Evolutionary conservation across 2,797 vertebrate species (phyloP), one percentile per base, ranked within the genome.

Genomic region (Phaenicophaeus curvirostris): DNA sequence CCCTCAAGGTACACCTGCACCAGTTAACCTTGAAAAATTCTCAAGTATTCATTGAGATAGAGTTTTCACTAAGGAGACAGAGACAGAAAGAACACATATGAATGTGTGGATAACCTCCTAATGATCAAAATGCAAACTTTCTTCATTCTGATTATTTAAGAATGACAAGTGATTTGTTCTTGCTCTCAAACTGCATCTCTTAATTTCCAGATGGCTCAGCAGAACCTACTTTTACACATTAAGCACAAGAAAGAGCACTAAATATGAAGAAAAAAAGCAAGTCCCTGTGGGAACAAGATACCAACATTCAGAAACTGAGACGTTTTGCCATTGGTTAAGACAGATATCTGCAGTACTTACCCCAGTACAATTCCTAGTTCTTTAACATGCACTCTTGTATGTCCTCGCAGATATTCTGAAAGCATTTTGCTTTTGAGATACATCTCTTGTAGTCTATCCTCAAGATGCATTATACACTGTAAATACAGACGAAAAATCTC

Each of bases 391-490:
- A 99, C 98, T 94, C 98, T 97, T 15, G 97, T 98, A 75, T 99
- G 98, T 89, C 98, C 98, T 87, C 98, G 98, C 72, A 99, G 97
- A 93, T 99, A 99, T 72, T 99, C 98, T 15, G 98, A 98, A 51
- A 99, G 97, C 98, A 98, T 98, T 96, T 98, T 98, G 95, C 98
- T 99, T 93, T 99, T 98, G 78, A 98, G 98, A 96, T 98, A 99
- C 97, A 99, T 97, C 96, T 99, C 98, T 82, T 99, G 98, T 35
- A 99, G 97, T 50, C 98, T 98, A 54, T 99, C 98, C 93, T 99
- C 98, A 65, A 99, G 98, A 94, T 99, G 98, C 98, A 98, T 99
- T 96, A 99, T 74, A 85, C 98, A 99, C 98, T 99, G 97, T 14
- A 61, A 95, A 96, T 31, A 59, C 51, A 51, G 73, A 96, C 21